Percentiles rank a stretch among this genome's conserved stretches.
Conservation (phyloP, 2,797 vertebrate genomes). For the Emydoidea blandingii region DNA sequence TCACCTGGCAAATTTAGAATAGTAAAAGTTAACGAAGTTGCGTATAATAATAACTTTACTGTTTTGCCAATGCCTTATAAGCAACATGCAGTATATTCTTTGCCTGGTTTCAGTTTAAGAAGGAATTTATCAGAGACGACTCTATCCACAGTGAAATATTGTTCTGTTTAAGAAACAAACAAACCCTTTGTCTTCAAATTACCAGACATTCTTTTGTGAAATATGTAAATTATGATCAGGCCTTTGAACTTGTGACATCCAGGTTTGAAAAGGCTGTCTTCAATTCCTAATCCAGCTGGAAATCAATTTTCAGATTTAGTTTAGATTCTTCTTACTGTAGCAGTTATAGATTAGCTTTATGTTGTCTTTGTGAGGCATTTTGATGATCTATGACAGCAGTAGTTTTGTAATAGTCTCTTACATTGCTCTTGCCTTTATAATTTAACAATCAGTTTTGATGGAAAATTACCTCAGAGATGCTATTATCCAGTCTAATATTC, state of each 20-base stretch:
- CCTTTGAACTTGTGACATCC: neutral
- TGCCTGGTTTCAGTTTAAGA: neutral
- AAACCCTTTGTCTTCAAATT: neutral
- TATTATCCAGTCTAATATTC: slow-evolving; percentile 29
- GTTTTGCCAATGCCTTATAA: neutral
- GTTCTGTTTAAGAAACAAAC: neutral
- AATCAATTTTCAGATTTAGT: neutral
- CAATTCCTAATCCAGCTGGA: neutral
- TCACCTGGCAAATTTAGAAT: neutral
- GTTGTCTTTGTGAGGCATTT: neutral
- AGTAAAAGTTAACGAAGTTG: neutral
- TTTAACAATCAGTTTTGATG: slow-evolving; percentile 36
- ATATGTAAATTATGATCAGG: neutral
- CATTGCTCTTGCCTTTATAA: slow-evolving; percentile 14
- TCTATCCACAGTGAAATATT: neutral
- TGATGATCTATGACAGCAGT: slow-evolving; percentile 29
- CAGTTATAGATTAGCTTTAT: neutral
- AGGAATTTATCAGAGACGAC: neutral
- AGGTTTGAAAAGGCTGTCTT: neutral
- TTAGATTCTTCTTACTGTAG: neutral
- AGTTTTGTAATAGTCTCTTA: slow-evolving; percentile 16
- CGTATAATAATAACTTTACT: neutral
- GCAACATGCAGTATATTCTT: neutral
- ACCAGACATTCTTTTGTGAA: neutral
- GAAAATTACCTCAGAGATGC: slow-evolving; percentile 27